Evolutionary conservation across 2,113 vertebrate genomes (phyloP).

Genomic region (Hippocampus zosterae): DNA sequence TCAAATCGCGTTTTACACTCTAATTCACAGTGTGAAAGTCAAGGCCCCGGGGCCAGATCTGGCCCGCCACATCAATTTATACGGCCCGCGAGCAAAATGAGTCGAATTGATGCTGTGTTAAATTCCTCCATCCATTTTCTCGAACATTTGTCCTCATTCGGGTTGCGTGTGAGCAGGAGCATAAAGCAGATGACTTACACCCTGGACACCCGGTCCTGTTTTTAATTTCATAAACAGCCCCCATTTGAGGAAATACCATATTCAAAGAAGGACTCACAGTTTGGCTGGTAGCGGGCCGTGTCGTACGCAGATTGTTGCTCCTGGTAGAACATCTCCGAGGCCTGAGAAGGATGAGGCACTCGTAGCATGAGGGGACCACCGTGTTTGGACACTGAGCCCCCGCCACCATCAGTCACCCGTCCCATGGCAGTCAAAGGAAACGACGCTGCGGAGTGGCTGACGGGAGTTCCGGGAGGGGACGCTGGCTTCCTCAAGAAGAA

Average conservation of each 20-base stretch:
- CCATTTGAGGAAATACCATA: background rate
- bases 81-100: too few species aligned
- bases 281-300: slow-evolving; percentile 77
- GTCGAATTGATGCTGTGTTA: too few species aligned
- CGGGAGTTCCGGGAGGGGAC: slow-evolving; percentile 84
- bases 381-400: slow-evolving; percentile 72
- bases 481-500: slow-evolving; percentile 45
- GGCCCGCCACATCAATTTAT: too few species aligned
- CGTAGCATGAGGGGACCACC: slow-evolving; percentile 78
- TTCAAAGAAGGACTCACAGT: slow-evolving; percentile 71
- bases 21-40: too few species aligned
- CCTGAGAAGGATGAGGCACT: slow-evolving; percentile 78
- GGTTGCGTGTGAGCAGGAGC: too few species aligned
- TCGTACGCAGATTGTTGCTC: slow-evolving; percentile 82
- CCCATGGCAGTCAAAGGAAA: slow-evolving; percentile 75
- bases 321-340: slow-evolving; percentile 87
- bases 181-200: too few species aligned
- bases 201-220: background rate
- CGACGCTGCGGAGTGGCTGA: slow-evolving; percentile 78
- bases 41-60: too few species aligned
- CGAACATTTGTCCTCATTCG: too few species aligned
- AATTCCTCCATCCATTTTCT: too few species aligned
- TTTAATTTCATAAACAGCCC: background rate
- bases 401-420: slow-evolving; percentile 70
- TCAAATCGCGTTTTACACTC: background rate